These are phyloP conservation scores for Rana temporaria DNA, from an alignment of 2,113 vertebrate species.

Conservation along the genomic window DNA sequence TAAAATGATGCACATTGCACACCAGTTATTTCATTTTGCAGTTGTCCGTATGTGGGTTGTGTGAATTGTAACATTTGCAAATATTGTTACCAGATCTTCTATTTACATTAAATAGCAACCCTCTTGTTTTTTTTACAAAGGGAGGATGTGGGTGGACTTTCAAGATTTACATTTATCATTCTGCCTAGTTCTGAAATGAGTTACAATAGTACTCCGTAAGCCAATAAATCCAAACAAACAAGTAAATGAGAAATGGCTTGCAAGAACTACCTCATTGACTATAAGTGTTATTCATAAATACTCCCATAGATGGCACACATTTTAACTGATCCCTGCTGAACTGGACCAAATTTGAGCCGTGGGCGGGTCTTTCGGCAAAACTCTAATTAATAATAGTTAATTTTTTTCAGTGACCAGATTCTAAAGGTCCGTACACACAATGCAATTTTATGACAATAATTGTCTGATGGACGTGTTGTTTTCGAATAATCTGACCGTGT, in stretches of 20 bases:
- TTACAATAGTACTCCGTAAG: background rate
- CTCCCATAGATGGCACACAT: too few relatives aligned
- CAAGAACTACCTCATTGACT: background rate
- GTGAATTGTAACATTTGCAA: background rate
- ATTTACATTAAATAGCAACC: constrained; percentile 14
- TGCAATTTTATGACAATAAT: too few relatives aligned
- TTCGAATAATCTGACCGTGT: too few relatives aligned
- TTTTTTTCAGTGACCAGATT: too few relatives aligned
- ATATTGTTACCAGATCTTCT: constrained; percentile 12
- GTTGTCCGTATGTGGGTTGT: background rate
- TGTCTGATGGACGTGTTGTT: too few relatives aligned
- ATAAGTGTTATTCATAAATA: too few relatives aligned
- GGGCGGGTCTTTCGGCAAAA: too few relatives aligned
- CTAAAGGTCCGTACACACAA: too few relatives aligned
- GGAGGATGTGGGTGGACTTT: constrained; percentile 1
- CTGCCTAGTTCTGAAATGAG: constrained; percentile 1
- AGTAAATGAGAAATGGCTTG: background rate
- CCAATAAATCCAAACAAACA: background rate
- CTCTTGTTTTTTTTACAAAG: background rate
- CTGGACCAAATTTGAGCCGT: too few relatives aligned
- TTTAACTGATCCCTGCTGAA: too few relatives aligned
- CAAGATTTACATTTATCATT: constrained; percentile 13
- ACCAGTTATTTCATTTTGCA: background rate
- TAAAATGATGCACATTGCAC: background rate
- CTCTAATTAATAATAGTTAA: too few relatives aligned